Conservation (phyloP, 2,113 vertebrate species). For the Ptilorrhoa leucosticta region DNA sequence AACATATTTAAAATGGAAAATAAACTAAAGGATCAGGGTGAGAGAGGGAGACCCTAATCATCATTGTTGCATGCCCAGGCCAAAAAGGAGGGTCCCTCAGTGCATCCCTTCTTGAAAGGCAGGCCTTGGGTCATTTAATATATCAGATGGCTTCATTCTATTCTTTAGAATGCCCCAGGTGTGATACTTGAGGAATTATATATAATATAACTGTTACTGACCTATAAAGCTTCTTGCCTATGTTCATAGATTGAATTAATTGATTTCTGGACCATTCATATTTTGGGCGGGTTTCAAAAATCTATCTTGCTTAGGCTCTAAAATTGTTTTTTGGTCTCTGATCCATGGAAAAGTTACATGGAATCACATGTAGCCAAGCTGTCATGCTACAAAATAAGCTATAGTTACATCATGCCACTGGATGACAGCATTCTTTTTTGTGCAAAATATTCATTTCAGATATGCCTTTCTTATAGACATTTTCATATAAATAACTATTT, state of each 20-base stretch:
- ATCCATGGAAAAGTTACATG: neutral
- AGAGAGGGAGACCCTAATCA: neutral
- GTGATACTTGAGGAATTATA: neutral
- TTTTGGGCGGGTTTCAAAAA: neutral
- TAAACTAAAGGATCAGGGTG: neutral
- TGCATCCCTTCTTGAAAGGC: neutral
- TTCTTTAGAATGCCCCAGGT: neutral
- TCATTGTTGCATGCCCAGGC: neutral
- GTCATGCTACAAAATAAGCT: neutral
- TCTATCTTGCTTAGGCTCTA: neutral
- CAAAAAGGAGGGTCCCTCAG: neutral
- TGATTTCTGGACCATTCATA: neutral
- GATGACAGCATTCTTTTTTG: neutral
- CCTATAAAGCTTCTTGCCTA: neutral
- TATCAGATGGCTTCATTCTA: neutral
- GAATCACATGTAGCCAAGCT: neutral
- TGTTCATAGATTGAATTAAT: neutral
- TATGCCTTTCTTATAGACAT: neutral
- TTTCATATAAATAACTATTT: neutral
- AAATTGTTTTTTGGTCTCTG: neutral
- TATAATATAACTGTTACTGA: neutral
- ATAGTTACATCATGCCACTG: fast-evolving
- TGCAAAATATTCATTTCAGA: neutral
- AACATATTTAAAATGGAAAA: neutral
- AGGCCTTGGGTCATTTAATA: neutral